Base-by-base conservation (phyloP, 2,888 invertebrate genomes). In the Luffia ferchaultella region DNA sequence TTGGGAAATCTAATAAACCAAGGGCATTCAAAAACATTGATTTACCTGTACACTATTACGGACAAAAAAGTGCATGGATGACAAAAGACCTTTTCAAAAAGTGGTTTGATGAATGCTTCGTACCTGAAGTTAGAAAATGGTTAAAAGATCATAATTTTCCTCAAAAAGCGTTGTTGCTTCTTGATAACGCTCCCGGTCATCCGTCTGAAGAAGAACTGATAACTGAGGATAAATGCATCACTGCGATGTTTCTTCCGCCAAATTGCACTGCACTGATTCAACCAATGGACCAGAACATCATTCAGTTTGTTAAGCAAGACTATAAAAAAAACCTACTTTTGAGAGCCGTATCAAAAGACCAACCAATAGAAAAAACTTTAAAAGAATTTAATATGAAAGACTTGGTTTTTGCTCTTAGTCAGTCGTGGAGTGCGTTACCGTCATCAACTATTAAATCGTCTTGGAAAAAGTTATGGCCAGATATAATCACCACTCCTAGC, bases 21-120 rank as follows among this genome's bases (percentile, higher is more conserved):
- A 55, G 62, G 3, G 67, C 63, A 59, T 68, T 69, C 18, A 63
- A 62, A 52, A 61, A 62, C 55, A 57, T 63, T 2, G 61, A 60
- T 56, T 57, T 64, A 53, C 64, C 63, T 53, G 61, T 60, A 51
- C 57, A 58, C 9, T 60, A 64, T 54, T 53, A 58, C 52, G 54
- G 51, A 7, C 60, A 64, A 50, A 54, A 57, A 48, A 59, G 58
- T 54, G 61, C 62, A 48, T 63, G 61, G 62, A 65, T 63, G 60
- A 62, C 61, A 12, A 41, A 48, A 5, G 50, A 53, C 1, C 2
- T 61, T 50, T 63, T 61, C 57, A 53, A 56, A 53, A 54, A 43
- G 16, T 43, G 55, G 55, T 50, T n/a, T n/a, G n/a, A n/a, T 62
- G 40, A 18, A 56, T 51, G 55, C 52, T 16, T 61, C 59, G 57